Conservation (phyloP, 2,888 invertebrate genomes). For the Papilio gigon region DNA sequence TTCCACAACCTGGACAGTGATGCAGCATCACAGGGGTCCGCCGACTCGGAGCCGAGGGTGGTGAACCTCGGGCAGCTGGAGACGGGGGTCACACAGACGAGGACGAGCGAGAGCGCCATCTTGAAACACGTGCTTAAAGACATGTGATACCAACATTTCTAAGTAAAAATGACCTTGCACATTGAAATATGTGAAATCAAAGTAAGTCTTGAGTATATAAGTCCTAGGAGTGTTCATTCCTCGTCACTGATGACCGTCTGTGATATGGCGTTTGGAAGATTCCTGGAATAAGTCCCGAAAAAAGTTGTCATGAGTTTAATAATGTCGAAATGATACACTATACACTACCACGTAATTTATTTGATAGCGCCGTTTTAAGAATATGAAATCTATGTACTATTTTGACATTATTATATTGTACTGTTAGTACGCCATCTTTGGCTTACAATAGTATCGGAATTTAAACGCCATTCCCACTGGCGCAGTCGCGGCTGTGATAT, state of each 20-base stretch:
- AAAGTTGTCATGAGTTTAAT: not conserved
- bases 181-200: not conserved
- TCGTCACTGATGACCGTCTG: too few relatives aligned
- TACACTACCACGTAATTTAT: too few relatives aligned
- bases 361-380: too few relatives aligned
- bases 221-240: too few relatives aligned
- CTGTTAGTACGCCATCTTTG: too few relatives aligned
- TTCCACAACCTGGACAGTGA: slow-evolving; percentile 70
- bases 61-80: slow-evolving; percentile 55
- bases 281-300: too few relatives aligned
- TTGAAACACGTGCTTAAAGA: slow-evolving; percentile 76
- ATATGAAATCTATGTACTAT: not conserved
- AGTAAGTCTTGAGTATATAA: not conserved
- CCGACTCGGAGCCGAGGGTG: slow-evolving; percentile 57
- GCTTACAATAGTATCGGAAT: too few relatives aligned
- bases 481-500: too few relatives aligned
- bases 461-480: too few relatives aligned
- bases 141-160: slow-evolving; percentile 55
- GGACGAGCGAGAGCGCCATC: slow-evolving; percentile 77
- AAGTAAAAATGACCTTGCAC: too few relatives aligned
- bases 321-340: not conserved
- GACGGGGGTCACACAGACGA: slow-evolving; percentile 72
- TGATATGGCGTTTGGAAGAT: too few relatives aligned
- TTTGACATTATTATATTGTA: too few relatives aligned
- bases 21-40: slow-evolving; percentile 62